Evolutionary conservation across 1,140 invertebrate species (phyloP).

Genomic region (Bombus turneri): DNA sequence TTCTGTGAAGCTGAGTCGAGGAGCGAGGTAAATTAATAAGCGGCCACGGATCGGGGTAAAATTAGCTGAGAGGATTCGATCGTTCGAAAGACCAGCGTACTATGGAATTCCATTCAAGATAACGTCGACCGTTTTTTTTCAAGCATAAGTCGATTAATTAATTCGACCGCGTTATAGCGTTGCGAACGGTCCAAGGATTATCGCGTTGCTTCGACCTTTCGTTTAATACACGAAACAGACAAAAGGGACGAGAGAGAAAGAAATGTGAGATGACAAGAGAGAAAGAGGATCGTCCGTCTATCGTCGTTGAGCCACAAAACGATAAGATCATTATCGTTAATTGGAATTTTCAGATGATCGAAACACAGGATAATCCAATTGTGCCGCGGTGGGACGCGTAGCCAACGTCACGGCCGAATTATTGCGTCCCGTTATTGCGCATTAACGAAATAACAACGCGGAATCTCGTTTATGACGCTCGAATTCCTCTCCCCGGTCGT

Average conservation of each 20-base stretch:
- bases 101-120: constrained; percentile 8
- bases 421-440: constrained; percentile 57
- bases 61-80: constrained; percentile 27
- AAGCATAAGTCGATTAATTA: constrained; percentile 15
- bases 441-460: constrained; percentile 61
- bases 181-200: constrained; percentile 15
- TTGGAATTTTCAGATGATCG: constrained; percentile 66
- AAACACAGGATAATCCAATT: constrained; percentile 64
- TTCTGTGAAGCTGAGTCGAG: background rate
- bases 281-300: constrained; percentile 5
- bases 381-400: constrained; percentile 21
- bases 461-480: constrained; percentile 43
- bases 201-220: constrained; percentile 1
- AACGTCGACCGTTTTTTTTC: background rate
- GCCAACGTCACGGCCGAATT: constrained; percentile 33
- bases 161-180: constrained; percentile 20
- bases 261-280: too few relatives aligned
- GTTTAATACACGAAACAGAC: background rate
- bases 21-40: constrained; percentile 34
- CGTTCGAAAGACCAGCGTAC: background rate
- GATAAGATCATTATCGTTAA: constrained; percentile 63
- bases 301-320: constrained; percentile 30
- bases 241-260: background rate
- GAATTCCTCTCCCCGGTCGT: constrained; percentile 24
- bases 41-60: background rate